Percentiles rank a stretch among this genome's conserved stretches.
phyloP scores from a whole-genome alignment of 64 coral and sea anemone genomes.

The Astreopora myriophthalma region DNA sequence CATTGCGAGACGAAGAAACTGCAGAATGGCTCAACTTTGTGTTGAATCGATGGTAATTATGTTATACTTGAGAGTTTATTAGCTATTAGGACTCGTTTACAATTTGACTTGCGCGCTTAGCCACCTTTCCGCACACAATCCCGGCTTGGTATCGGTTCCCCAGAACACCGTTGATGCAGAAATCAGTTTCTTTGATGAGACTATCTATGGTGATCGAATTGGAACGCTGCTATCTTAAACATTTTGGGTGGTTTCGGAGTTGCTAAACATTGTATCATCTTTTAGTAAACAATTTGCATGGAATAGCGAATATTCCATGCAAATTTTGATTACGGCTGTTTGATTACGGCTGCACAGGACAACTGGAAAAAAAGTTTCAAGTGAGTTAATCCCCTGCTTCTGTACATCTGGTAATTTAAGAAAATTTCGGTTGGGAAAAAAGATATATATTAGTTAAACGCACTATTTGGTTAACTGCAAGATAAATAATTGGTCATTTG shows the following conservation, averaged over 20 bases:
- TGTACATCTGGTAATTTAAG: no score
- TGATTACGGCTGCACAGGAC: background rate
- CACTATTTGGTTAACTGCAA: no score
- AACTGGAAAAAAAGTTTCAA: background rate
- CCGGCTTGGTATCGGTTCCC: background rate
- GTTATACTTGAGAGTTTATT: background rate
- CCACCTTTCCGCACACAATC: background rate
- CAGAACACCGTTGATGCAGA: background rate
- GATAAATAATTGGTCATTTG: background rate
- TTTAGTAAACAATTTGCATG: background rate
- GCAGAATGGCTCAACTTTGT: constrained; percentile 95
- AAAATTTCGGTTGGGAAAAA: background rate
- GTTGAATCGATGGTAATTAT: constrained; percentile 88
- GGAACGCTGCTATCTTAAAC: background rate
- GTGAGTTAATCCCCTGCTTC: no score
- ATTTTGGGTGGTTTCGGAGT: background rate
- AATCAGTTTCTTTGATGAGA: no score
- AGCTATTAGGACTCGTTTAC: background rate
- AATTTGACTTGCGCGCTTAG: background rate
- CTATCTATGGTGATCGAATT: background rate
- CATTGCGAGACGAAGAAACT: constrained; percentile 88
- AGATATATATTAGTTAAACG: no score
- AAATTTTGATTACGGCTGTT: no score
- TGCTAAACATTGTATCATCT: background rate
- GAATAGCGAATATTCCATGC: no score